Percentiles rank a stretch among this genome's conserved stretches.
phyloP scores from a whole-genome alignment of 2,888 invertebrate species.

The Cetonia aurata region DNA sequence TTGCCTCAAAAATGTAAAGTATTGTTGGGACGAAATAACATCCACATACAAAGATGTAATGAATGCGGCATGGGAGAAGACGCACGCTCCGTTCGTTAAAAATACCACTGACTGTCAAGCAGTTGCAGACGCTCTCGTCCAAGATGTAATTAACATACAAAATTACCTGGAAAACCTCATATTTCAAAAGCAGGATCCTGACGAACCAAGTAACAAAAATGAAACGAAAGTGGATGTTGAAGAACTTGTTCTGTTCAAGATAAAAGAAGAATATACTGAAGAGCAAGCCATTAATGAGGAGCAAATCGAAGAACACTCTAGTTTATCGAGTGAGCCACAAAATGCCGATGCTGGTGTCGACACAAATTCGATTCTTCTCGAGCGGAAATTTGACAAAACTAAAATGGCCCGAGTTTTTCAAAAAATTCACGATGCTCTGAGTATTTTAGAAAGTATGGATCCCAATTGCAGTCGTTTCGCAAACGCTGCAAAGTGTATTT shows the following conservation, averaged over 20 bases:
- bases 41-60: not conserved
- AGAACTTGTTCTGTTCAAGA: not conserved
- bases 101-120: not conserved
- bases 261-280: too few relatives aligned
- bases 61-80: constrained; percentile 4
- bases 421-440: constrained; percentile 5
- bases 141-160: not conserved
- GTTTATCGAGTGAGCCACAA: too few relatives aligned
- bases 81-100: not conserved
- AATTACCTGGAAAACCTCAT: not conserved
- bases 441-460: constrained; percentile 11
- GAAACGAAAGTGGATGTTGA: not conserved
- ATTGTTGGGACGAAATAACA: constrained; percentile 18
- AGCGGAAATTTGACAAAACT: not conserved
- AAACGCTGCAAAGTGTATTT: not conserved
- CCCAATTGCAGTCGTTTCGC: constrained; percentile 1
- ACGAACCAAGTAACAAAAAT: not conserved
- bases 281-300: too few relatives aligned
- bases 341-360: too few relatives aligned
- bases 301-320: too few relatives aligned
- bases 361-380: not conserved
- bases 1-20: constrained; percentile 9
- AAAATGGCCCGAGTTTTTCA: not conserved
- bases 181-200: not conserved
- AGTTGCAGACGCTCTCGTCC: not conserved